Evolutionary conservation across 2,888 invertebrate species (phyloP).

Genomic region (Imbricaverruca yamaguchii): DNA sequence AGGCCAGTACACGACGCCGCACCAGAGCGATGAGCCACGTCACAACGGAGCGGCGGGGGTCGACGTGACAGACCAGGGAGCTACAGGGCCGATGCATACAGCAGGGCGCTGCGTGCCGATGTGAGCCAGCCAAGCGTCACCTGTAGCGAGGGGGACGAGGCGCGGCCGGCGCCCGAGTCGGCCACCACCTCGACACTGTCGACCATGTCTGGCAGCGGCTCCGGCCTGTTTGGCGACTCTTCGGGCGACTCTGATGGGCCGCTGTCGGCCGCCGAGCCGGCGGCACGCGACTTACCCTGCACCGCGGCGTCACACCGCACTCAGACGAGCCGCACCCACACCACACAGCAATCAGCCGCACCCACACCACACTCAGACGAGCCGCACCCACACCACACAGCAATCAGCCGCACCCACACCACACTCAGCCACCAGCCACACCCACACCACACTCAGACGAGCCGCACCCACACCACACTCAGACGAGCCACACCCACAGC

Average conservation of each 20-base stretch:
- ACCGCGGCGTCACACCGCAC: background rate
- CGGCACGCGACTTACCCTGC: background rate
- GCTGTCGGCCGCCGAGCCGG: background rate
- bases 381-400: background rate
- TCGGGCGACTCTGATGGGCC: background rate
- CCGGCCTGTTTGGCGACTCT: too few relatives aligned
- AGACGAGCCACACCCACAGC: background rate
- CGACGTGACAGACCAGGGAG: too few relatives aligned
- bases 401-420: too few relatives aligned
- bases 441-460: background rate
- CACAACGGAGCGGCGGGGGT: too few relatives aligned
- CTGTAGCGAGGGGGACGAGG: background rate
- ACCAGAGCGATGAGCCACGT: too few relatives aligned
- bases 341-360: too few relatives aligned
- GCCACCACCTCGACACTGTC: slow-evolving; percentile 17
- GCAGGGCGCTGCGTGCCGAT: too few relatives aligned
- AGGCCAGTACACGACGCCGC: too few relatives aligned
- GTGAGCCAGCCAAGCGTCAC: background rate
- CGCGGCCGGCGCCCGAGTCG: background rate
- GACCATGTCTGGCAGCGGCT: background rate
- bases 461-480: background rate
- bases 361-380: background rate
- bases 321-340: too few relatives aligned
- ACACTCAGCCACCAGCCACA: background rate
- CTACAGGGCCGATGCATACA: too few relatives aligned